Conservation (phyloP, 2,888 invertebrate genomes). For the Cryptocheilus praepositus region DNA sequence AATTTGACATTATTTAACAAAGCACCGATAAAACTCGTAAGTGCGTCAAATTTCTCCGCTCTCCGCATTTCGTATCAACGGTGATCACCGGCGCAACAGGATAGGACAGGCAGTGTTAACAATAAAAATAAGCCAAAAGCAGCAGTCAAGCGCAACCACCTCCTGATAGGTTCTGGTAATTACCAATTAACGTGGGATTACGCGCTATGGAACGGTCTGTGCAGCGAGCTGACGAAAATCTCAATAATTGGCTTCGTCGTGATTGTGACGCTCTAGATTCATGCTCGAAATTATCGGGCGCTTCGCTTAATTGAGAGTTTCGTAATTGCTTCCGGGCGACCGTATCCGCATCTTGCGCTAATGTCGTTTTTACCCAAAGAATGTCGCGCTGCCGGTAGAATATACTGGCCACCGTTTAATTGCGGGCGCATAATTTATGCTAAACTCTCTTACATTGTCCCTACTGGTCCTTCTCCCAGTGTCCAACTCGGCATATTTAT, state of each 20-base stretch:
- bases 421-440: no score
- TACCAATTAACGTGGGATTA: conserved; percentile 66
- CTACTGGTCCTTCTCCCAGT: no score
- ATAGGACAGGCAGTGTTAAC: neutral
- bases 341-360: conserved; percentile 31
- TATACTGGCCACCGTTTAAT: no score
- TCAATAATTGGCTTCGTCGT: conserved; percentile 59
- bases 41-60: no score
- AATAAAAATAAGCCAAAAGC: conserved; percentile 7
- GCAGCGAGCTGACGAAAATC: conserved; percentile 51
- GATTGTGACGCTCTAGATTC: conserved; percentile 47
- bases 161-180: conserved; percentile 55
- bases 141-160: conserved; percentile 17
- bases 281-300: conserved; percentile 50
- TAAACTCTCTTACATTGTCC: no score
- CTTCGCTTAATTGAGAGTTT: conserved; percentile 43
- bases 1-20: no score
- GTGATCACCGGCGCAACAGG: no score
- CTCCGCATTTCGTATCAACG: no score
- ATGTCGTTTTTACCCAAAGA: conserved; percentile 20
- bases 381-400: no score
- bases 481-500: no score
- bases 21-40: no score
- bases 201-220: conserved; percentile 42
- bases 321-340: conserved; percentile 51